phyloP scores from a whole-genome alignment of 1,140 invertebrate species.

The Drosophila oshimai region DNA sequence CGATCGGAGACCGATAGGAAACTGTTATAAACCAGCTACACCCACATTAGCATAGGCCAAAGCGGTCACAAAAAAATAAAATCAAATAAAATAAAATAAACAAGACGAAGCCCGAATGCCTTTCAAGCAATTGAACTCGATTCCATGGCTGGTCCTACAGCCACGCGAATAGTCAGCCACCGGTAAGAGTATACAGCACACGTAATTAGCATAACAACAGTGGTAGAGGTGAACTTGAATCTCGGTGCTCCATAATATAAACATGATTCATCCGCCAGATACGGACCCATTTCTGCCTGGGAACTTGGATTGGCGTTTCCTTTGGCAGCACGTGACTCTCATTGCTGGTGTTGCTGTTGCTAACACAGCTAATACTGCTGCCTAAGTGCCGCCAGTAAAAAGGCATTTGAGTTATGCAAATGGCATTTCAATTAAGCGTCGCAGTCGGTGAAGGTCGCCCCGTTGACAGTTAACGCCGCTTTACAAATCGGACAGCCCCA shows the following conservation, averaged over 20 bases:
- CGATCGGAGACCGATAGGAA: conserved; percentile 39
- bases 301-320: conserved; percentile 31
- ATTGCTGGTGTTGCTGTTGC: conserved; percentile 20
- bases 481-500: conserved; percentile 52
- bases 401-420: conserved; percentile 56
- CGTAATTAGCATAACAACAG: conserved; percentile 63
- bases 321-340: conserved; percentile 59
- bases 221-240: conserved; percentile 68
- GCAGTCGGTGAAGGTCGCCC: conserved; percentile 66
- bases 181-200: conserved; percentile 25
- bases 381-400: conserved; percentile 18
- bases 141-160: neutral
- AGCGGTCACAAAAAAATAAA: neutral
- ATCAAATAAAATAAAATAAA: neutral
- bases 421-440: conserved; percentile 73
- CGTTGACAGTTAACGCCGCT: conserved; percentile 54
- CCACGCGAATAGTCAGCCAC: neutral
- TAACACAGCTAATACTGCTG: neutral
- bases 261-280: conserved; percentile 62
- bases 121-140: conserved; percentile 13
- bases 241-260: conserved; percentile 53
- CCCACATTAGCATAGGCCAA: conserved; percentile 62
- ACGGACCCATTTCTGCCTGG: conserved; percentile 12
- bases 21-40: conserved; percentile 65
- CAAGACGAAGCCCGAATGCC: conserved; percentile 17